phyloP scores from a whole-genome alignment of 1,140 invertebrate species.

The Lerema accius region DNA sequence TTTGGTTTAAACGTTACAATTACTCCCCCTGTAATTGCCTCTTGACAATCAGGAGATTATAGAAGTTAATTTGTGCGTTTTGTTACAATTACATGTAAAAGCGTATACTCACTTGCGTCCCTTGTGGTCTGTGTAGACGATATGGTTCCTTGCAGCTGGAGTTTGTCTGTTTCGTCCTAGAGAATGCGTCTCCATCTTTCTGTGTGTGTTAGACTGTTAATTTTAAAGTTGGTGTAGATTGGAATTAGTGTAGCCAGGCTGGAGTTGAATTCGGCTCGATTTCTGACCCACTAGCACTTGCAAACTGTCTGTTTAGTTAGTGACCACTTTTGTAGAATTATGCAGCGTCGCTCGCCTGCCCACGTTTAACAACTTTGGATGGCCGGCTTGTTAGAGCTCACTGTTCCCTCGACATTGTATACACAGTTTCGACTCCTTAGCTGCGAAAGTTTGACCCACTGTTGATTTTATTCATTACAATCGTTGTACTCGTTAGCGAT shows the following conservation, averaged over 20 bases:
- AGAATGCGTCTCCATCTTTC: constrained; percentile 65
- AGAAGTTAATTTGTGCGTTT: constrained; percentile 53
- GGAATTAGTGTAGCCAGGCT: constrained; percentile 8
- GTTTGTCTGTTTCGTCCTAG: constrained; percentile 58
- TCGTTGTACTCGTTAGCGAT: constrained; percentile 50
- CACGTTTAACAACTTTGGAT: constrained; percentile 70
- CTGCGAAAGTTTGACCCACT: constrained; percentile 65
- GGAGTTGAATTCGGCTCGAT: constrained; percentile 23
- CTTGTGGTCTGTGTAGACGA: constrained; percentile 81
- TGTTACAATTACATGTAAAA: constrained; percentile 33
- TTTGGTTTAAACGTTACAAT: constrained; percentile 72
- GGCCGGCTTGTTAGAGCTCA: constrained; percentile 71
- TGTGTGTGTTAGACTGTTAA: constrained; percentile 9
- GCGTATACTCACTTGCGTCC: constrained; percentile 77
- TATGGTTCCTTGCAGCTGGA: constrained; percentile 74
- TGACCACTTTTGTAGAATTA: constrained; percentile 61
- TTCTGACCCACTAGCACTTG: constrained; percentile 44
- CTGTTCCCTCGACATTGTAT: constrained; percentile 62
- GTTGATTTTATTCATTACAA: constrained; percentile 67
- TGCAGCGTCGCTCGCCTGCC: constrained; percentile 48
- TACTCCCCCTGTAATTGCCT: constrained; percentile 49
- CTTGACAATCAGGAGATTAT: constrained; percentile 49
- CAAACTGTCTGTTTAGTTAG: constrained; percentile 54
- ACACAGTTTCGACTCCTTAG: constrained; percentile 70
- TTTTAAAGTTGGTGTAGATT: constrained; percentile 2